These are phyloP conservation scores for Xestia rhomboidea DNA, from an alignment of 2,888 invertebrate genomes.

Conservation along the genomic window DNA sequence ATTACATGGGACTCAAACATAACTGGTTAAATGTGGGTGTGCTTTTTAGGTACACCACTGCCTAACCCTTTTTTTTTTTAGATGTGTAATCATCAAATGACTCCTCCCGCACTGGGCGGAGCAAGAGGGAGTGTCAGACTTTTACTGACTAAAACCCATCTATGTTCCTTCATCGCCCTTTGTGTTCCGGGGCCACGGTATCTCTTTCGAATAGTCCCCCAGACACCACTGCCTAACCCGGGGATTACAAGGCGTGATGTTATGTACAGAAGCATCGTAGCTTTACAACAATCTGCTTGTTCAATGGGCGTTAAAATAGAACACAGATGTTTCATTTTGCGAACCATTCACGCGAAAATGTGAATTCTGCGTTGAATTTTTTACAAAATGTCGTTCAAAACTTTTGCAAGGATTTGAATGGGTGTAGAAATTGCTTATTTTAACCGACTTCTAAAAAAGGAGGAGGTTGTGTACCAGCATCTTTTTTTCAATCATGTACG, in stretches of 20 bases:
- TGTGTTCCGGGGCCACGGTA: too few species aligned
- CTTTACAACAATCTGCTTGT: background rate
- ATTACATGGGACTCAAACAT: background rate
- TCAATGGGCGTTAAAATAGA: slow-evolving; percentile 5
- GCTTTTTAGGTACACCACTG: background rate
- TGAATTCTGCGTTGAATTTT: background rate
- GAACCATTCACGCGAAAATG: background rate
- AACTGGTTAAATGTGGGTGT: background rate
- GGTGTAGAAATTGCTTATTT: background rate
- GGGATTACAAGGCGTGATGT: background rate
- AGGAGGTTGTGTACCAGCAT: too few species aligned
- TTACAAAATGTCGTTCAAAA: background rate
- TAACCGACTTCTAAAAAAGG: too few species aligned
- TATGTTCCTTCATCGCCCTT: too few species aligned
- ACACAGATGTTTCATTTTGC: slow-evolving; percentile 38
- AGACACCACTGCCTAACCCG: background rate
- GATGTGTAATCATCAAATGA: too few species aligned
- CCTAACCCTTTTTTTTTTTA: too few species aligned
- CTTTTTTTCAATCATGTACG: too few species aligned
- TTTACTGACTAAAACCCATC: too few species aligned
- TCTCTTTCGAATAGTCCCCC: too few species aligned
- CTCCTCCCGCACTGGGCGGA: too few species aligned
- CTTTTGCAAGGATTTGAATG: background rate
- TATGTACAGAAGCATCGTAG: background rate
- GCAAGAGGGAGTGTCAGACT: too few species aligned